Base-by-base conservation (phyloP, 2,797 vertebrate species). In the Pelodytes ibericus region DNA sequence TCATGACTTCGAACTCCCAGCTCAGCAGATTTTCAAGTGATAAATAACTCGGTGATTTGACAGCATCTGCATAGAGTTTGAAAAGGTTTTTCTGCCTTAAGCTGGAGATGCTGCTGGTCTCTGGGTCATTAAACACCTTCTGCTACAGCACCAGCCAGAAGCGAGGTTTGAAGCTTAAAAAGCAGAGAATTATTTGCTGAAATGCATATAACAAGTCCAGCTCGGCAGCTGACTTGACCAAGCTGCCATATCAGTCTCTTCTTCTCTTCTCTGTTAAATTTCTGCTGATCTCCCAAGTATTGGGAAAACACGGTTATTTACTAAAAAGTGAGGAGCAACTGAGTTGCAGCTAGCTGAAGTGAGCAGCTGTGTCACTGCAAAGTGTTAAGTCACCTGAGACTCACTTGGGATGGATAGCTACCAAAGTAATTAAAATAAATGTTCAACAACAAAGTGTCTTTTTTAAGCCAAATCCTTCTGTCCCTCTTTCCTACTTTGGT, bases 41-140 rank as follows among this genome's bases (percentile, higher is more conserved):
- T 76, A 68, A 76, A 76, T 76, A 51, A 70, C 30, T 39, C 56
- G 10, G 39, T 18, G 57, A 29, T 66, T 18, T 75, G 57, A 75
- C 66, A 62, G 74, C 66, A 76, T 70, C 66, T 76, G 74, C 74
- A 76, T 62, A 70, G 66, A 24, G 9, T 70, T 56, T 29, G 74
- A 63, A 39, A 62, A 57, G 58, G 44, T 63, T 70, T 76, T n/a
- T 27, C 16, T 39, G 74, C 74, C 58, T 56, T 56, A 25, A 76
- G 73, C 73, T 47, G 57, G 36, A 44, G 53, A 66, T 27, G 64
- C 65, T 62, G 65, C 44, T 29, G 65, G 18, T 69, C 57, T 18
- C 27, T 68, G 74, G 66, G 56, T 70, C 74, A 76, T 76, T 76
- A 76, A 63, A 25, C 74, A 76, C 27, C 58, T 33, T 56, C 44